Conservation (phyloP, 2,113 vertebrate genomes). For the Odobenus rosmarus region DNA sequence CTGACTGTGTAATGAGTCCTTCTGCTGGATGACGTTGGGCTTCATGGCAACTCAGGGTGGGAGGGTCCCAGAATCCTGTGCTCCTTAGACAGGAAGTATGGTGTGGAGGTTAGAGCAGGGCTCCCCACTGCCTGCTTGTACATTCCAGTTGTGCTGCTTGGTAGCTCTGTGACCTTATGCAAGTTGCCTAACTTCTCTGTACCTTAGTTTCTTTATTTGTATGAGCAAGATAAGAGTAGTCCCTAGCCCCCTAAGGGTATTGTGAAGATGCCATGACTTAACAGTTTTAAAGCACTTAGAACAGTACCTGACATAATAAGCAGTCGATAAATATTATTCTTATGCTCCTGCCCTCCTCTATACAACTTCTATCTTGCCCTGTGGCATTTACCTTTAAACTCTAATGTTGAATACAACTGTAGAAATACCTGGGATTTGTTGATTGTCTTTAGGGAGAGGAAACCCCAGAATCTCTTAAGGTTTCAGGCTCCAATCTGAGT, state of each 20-base stretch:
- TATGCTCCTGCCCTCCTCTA: not conserved
- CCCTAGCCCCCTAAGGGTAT: not conserved
- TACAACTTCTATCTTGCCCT: not conserved
- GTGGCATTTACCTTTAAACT: constrained; percentile 5
- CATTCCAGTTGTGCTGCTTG: not conserved
- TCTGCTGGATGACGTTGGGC: not conserved
- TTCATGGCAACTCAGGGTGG: not conserved
- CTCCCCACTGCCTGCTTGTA: not conserved
- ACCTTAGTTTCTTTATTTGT: constrained; percentile 15
- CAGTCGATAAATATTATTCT: constrained; percentile 10
- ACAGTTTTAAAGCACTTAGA: constrained; percentile 5
- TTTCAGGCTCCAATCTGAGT: constrained; percentile 42
- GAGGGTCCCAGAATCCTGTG: not conserved
- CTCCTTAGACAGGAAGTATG: not conserved
- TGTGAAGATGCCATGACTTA: not conserved
- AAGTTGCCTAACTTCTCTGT: constrained; percentile 11
- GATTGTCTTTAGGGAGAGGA: not conserved
- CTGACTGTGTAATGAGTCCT: not conserved
- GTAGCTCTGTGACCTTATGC: not conserved
- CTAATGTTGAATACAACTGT: not conserved
- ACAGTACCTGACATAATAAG: not conserved
- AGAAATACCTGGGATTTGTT: constrained; percentile 31
- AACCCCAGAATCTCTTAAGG: not conserved
- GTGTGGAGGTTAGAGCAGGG: not conserved
- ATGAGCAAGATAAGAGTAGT: not conserved